A percentile compares a stretch with the other conserved stretches of the same genome.
These are phyloP conservation scores for Cliona cf. orientalis DNA, from an alignment of 37 sponge, comb jelly and placozoan species.

Conservation along the genomic window DNA sequence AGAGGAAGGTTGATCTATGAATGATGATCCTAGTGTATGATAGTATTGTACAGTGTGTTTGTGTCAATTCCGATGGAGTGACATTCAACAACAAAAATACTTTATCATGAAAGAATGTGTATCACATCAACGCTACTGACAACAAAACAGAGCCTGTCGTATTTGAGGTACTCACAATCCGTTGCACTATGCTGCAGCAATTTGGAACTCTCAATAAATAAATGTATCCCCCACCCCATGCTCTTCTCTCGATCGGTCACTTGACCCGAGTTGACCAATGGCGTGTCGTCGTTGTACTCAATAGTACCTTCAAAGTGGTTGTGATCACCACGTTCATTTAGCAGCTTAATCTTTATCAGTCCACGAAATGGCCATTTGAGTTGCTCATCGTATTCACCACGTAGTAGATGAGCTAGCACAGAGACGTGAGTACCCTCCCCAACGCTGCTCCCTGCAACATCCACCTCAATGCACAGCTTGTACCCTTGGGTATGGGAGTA, in stretches of 20 bases:
- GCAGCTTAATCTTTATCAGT: constrained; percentile 3
- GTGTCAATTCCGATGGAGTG: no score
- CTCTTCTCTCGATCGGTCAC: constrained; percentile 28
- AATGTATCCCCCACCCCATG: constrained; percentile 9
- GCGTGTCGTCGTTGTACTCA: constrained; percentile 25
- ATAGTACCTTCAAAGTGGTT: constrained; percentile 5
- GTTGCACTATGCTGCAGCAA: neutral
- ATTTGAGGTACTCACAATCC: constrained; percentile 28
- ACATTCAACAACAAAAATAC: no score
- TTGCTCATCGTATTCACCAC: constrained; percentile 43
- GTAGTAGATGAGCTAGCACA: constrained; percentile 17
- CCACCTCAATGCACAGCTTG: constrained; percentile 38
- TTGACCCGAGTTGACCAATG: constrained; percentile 13
- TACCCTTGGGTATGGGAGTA: constrained; percentile 39
- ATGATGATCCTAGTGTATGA: no score
- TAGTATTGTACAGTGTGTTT: no score
- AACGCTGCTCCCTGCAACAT: constrained; percentile 15
- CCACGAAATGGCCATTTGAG: constrained; percentile 48
- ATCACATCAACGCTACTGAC: neutral
- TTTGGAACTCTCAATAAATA: neutral
- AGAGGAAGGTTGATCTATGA: no score
- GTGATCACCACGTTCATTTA: constrained; percentile 29
- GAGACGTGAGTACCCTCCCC: constrained; percentile 45
- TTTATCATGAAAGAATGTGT: no score
- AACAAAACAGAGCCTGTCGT: constrained; percentile 35